Percentiles rank a stretch among this genome's conserved stretches.
Evolutionary conservation across 2,888 invertebrate species (phyloP).

Genomic region (Acleris literana): DNA sequence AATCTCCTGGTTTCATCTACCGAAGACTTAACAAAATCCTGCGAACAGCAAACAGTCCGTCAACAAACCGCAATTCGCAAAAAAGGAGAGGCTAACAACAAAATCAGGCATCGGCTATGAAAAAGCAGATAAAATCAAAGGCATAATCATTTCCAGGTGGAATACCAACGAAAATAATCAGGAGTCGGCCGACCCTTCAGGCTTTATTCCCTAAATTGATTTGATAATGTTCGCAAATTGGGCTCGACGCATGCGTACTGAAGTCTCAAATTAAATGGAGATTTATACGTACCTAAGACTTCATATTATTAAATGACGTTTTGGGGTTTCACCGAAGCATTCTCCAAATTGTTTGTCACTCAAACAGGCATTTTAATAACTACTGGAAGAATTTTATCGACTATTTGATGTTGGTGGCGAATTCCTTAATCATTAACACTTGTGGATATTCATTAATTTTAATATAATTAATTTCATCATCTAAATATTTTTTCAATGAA

Average conservation of each 20-base stretch:
- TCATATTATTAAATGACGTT: conserved; percentile 37
- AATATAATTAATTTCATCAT: too few species aligned
- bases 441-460: too few species aligned
- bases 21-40: background rate
- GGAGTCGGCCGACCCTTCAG: conserved; percentile 49
- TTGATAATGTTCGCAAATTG: conserved; percentile 53
- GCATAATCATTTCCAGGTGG: conserved; percentile 33
- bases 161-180: conserved; percentile 47
- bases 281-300: conserved; percentile 38
- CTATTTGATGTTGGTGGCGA: too few species aligned
- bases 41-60: background rate
- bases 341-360: conserved; percentile 27
- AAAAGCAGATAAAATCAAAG: conserved; percentile 33
- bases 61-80: background rate
- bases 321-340: conserved; percentile 30
- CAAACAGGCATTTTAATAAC: conserved; percentile 14
- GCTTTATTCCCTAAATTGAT: conserved; percentile 51
- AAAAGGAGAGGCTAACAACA: conserved; percentile 1
- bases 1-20: background rate
- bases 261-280: conserved; percentile 39
- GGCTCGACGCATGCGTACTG: conserved; percentile 39
- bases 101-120: conserved; percentile 15
- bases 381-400: background rate
- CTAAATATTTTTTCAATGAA: too few species aligned
- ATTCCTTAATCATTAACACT: too few species aligned